phyloP scores from a whole-genome alignment of 2,113 vertebrate genomes.

The Grus americana region DNA sequence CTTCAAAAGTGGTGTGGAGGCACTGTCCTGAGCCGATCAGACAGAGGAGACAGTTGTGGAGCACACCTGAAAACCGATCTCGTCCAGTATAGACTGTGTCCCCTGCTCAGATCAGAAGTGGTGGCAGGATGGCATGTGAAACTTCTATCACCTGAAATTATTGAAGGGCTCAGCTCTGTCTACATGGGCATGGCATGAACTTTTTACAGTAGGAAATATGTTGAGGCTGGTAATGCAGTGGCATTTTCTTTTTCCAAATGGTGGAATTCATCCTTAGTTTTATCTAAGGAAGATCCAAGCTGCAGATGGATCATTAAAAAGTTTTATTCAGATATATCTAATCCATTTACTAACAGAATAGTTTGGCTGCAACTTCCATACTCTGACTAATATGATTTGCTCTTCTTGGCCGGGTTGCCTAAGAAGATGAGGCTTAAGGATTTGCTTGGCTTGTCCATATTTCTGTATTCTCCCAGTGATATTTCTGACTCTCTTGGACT shows the following conservation, averaged over 20 bases:
- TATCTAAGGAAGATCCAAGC: neutral
- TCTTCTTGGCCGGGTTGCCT: neutral
- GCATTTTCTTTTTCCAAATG: neutral
- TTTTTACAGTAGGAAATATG: neutral
- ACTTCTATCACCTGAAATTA: neutral
- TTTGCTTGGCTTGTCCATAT: neutral
- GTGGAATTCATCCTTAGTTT: neutral
- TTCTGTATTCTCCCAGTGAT: neutral
- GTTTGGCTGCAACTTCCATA: neutral
- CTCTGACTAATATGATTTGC: neutral
- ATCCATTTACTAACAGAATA: neutral
- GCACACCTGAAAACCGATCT: neutral
- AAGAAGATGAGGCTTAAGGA: neutral
- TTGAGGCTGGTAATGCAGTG: neutral
- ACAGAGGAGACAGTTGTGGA: neutral
- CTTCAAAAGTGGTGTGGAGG: neutral
- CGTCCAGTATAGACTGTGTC: rapidly evolving
- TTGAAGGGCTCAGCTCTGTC: neutral
- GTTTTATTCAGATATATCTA: neutral
- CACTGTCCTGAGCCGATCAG: neutral
- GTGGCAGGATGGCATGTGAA: neutral
- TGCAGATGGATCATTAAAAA: neutral
- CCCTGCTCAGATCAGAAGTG: neutral
- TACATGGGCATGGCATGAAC: neutral
- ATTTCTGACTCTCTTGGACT: neutral